A percentile compares a stretch with the other conserved stretches of the same genome.
Evolutionary conservation across 2,113 vertebrate species (phyloP).

Genomic region (Fregetta grallaria): DNA sequence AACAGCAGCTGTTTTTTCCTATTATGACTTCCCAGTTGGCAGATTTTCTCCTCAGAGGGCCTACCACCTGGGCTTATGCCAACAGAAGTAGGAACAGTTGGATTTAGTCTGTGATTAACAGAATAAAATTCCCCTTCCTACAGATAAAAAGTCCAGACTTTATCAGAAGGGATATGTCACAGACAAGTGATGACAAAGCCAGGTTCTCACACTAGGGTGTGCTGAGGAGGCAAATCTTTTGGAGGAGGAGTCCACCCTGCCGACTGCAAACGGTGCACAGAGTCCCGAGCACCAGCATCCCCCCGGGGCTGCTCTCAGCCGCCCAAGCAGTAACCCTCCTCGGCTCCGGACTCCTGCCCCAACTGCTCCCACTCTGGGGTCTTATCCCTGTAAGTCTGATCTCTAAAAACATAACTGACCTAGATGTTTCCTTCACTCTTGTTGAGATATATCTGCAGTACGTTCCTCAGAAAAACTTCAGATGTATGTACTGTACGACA

Average conservation of each 20-base stretch:
- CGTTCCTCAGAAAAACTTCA: not conserved
- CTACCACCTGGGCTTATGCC: not conserved
- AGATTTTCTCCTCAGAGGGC: not conserved
- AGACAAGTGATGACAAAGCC: not conserved
- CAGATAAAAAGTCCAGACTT: not conserved
- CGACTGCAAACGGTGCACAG: rapidly evolving
- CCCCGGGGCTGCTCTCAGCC: not conserved
- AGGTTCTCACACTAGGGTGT: not conserved
- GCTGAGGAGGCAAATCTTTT: not conserved
- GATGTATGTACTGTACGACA: not conserved
- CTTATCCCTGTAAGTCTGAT: not conserved
- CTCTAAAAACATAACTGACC: not conserved
- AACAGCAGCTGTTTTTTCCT: constrained; percentile 32
- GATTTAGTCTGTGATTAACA: constrained; percentile 4
- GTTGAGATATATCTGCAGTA: not conserved
- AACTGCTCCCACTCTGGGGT: not conserved
- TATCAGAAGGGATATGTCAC: not conserved
- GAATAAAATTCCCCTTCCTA: not conserved
- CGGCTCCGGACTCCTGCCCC: not conserved
- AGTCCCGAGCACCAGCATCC: not conserved
- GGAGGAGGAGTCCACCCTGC: not conserved
- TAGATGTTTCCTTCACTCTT: not conserved
- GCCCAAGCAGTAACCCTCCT: not conserved
- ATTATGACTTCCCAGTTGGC: not conserved
- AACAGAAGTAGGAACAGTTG: not conserved